phyloP scores from a whole-genome alignment of 2,113 vertebrate species.

The Merops nubicus region DNA sequence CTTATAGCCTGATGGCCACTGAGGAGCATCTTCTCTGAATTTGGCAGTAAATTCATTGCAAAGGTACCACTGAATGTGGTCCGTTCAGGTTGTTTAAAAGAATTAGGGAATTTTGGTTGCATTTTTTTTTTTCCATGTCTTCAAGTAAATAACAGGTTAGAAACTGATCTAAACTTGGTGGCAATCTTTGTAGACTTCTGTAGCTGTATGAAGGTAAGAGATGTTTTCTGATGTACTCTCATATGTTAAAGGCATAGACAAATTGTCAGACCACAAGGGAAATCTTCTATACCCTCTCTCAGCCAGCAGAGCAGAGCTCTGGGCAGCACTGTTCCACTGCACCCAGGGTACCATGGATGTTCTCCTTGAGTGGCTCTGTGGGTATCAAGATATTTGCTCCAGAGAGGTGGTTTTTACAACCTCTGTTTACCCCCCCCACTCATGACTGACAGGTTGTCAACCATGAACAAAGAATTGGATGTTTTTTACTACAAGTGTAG shows the following conservation, averaged over 20 bases:
- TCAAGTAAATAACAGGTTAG: too few relatives aligned
- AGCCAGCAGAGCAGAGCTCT: not conserved
- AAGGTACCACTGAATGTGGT: not conserved
- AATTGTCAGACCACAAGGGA: not conserved
- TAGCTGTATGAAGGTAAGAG: not conserved
- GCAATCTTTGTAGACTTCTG: not conserved
- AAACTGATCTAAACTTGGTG: not conserved
- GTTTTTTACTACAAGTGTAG: not conserved
- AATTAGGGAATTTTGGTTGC: not conserved
- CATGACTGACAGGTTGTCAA: not conserved
- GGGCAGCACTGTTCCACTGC: not conserved
- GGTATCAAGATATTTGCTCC: not conserved
- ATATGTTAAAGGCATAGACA: accelerated
- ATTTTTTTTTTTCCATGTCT: too few relatives aligned
- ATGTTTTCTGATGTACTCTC: not conserved
- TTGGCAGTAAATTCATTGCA: not conserved
- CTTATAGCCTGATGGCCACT: not conserved
- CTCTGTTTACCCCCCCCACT: not conserved
- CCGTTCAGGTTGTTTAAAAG: too few relatives aligned
- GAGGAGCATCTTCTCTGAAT: not conserved
- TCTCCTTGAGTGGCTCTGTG: not conserved
- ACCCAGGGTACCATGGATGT: too few relatives aligned
- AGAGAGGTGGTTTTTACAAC: not conserved
- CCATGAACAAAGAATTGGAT: not conserved
- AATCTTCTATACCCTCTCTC: not conserved